phyloP scores from a whole-genome alignment of 2,113 vertebrate species.

The Nerophis ophidion region DNA sequence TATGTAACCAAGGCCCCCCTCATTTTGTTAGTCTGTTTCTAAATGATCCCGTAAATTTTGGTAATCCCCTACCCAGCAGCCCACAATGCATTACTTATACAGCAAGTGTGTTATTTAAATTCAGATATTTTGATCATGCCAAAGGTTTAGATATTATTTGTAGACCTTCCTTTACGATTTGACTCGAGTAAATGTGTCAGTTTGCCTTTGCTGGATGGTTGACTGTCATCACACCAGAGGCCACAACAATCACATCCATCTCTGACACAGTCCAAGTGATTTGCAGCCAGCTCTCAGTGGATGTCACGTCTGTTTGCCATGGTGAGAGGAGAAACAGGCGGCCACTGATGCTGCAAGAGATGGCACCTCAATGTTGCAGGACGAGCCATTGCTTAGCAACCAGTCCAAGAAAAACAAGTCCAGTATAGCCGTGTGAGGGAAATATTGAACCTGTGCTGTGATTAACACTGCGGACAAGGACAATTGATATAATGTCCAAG shows the following conservation, averaged over 20 bases:
- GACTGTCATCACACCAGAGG: conserved; percentile 15
- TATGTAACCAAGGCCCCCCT: no score
- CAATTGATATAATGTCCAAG: conserved; percentile 12
- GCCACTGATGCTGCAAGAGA: conserved; percentile 41
- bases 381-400: conserved; percentile 74
- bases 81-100: no score
- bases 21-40: no score
- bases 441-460: conserved; percentile 38
- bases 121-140: no score
- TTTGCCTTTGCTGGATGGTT: conserved; percentile 16
- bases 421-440: conserved; percentile 37
- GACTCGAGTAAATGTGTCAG: not conserved
- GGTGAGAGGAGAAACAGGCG: conserved; percentile 28
- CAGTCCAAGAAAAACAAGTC: conserved; percentile 50
- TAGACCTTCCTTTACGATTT: not conserved
- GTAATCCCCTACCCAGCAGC: no score
- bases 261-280: conserved; percentile 19
- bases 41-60: no score
- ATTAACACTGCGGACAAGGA: conserved; percentile 24
- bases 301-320: conserved; percentile 34
- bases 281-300: conserved; percentile 25
- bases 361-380: conserved; percentile 57
- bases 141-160: not conserved
- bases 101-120: no score
- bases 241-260: conserved; percentile 10